phyloP scores from a whole-genome alignment of 92 coral and sea anemone genomes.

The Actinostola sp. region DNA sequence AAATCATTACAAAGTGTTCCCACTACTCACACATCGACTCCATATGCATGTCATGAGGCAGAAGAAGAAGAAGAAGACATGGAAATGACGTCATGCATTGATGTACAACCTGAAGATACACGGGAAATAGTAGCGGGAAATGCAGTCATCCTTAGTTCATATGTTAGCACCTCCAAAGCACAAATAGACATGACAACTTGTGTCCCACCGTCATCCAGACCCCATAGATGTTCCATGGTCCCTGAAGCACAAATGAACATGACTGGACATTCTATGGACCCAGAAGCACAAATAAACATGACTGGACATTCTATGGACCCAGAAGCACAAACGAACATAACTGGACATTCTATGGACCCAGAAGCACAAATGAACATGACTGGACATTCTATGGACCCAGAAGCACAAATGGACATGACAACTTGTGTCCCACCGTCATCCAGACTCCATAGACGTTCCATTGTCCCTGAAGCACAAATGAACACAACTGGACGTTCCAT shows the following conservation, averaged over 20 bases:
- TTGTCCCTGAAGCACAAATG: no score
- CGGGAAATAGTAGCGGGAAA: not conserved
- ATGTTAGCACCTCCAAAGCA: not conserved
- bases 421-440: slow-evolving; percentile 13
- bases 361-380: no score
- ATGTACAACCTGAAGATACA: slow-evolving; percentile 4
- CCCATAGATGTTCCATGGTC: not conserved
- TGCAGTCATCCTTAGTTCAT: not conserved
- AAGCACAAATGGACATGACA: slow-evolving; percentile 21
- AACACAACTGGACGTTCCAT: no score
- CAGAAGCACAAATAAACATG: no score
- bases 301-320: no score
- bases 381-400: no score
- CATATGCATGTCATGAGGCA: not conserved
- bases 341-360: no score
- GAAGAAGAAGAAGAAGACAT: slow-evolving; percentile 23
- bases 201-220: slow-evolving; percentile 7
- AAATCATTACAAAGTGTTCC: no score
- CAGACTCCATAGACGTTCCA: not conserved
- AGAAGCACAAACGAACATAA: no score
- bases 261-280: no score
- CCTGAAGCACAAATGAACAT: no score
- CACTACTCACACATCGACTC: not conserved
- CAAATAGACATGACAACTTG: slow-evolving; percentile 20
- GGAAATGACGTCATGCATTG: slow-evolving; percentile 22